Conservation (phyloP, 2,888 invertebrate species). For the Taenaris catops region DNA sequence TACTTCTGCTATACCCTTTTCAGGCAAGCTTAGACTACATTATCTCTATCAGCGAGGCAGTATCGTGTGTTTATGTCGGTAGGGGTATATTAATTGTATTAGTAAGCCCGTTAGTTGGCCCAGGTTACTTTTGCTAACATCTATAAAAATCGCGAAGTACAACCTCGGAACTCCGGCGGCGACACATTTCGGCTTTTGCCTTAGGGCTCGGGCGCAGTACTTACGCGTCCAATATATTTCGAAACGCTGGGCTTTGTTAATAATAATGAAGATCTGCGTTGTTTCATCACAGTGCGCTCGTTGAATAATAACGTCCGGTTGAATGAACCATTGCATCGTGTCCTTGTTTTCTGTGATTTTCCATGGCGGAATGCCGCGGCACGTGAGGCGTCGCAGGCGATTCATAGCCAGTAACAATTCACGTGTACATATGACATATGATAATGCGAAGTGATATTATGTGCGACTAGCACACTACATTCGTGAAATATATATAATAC, state of each 20-base stretch:
- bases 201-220: constrained; percentile 20
- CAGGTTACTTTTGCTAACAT: too few relatives aligned
- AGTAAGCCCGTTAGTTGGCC: too few relatives aligned
- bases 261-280: constrained; percentile 60
- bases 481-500: too few relatives aligned
- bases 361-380: constrained; percentile 47
- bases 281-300: constrained; percentile 73
- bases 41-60: too few relatives aligned
- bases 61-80: too few relatives aligned
- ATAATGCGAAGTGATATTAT: too few relatives aligned
- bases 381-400: constrained; percentile 41
- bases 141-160: too few relatives aligned
- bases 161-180: neutral
- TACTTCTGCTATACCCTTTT: too few relatives aligned
- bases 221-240: constrained; percentile 59
- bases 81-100: too few relatives aligned
- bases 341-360: constrained; percentile 79
- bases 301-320: constrained; percentile 77
- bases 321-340: constrained; percentile 77
- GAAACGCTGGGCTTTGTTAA: constrained; percentile 65
- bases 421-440: neutral
- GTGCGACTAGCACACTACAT: too few relatives aligned
- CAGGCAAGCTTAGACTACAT: too few relatives aligned
- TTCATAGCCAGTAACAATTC: constrained; percentile 26
- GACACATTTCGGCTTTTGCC: neutral